Base-by-base conservation (phyloP, 2,113 vertebrate genomes). In the Colinus virginianus region DNA sequence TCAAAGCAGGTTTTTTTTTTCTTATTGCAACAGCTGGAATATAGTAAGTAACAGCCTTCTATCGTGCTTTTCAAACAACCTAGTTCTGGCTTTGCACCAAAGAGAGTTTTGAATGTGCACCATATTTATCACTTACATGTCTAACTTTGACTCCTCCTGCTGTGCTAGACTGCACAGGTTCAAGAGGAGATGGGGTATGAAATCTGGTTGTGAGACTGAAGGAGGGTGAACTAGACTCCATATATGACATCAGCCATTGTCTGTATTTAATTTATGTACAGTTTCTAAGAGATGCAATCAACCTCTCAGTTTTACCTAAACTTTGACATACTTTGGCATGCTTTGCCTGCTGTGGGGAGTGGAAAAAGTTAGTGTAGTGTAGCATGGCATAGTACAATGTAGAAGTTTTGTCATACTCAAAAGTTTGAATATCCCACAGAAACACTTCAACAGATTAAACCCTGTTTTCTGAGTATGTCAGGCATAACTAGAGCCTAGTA, bases 21-120 rank as follows among this genome's bases (percentile, higher is more conserved):
- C 92, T 71, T 7, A 84, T 74, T 42, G 30, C 84, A 95, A 69
- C 84, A 95, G 78, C 87, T 94, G 82, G 59, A 90, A 79, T 91
- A 84, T 79, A 66, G 84, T 40, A 70, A 90, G 68, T 71, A 90
- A 79, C 90, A 91, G 45, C 78, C 7, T 79, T 91, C 71, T 70
- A 69, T 91, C 63, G 42, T 58, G 42, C 21, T 93, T 95, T 95
- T 96, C 71, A 91, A 91, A 64, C 64, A 71, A 7, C 58, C 36
- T 26, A 22, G 11, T 11, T 30, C 23, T 92, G 78, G 77, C 59
- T 93, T 92, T 87, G 18, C n/a, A 72, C 12, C 40, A 82, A 46
- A 61, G 53, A 43, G 17, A 61, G 26, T 68, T 84, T 84, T 88
- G 62, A 46, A 91, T 78, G 26, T 53, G 49, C 53, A 15, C 45